Evolutionary conservation across 2,113 vertebrate genomes (phyloP).

Genomic region (Neolamprologus cancellatus): DNA sequence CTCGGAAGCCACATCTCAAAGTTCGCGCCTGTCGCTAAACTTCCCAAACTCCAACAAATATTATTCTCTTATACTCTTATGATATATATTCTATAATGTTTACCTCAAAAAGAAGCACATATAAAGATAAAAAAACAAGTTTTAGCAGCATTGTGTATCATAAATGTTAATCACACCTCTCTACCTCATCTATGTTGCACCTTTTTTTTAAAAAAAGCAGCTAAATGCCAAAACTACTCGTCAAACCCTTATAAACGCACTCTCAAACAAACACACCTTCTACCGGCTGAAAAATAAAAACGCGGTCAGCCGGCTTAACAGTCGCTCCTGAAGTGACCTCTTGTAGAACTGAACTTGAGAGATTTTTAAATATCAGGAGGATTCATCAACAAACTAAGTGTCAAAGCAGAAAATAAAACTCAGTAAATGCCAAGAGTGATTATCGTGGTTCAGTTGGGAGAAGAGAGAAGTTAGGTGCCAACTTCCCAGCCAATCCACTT

Average conservation of each 20-base stretch:
- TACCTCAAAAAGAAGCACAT: not conserved
- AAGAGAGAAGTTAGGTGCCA: constrained; percentile 65
- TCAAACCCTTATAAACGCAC: not conserved
- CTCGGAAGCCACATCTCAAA: not conserved
- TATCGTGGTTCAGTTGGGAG: constrained; percentile 68
- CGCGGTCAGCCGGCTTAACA: constrained; percentile 14
- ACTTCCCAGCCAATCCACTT: constrained; percentile 68
- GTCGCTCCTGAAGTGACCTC: constrained; percentile 26
- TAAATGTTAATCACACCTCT: not conserved
- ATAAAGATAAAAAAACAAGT: not conserved
- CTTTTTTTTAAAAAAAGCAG: not conserved
- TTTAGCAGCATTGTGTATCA: not conserved
- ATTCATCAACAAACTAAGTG: constrained; percentile 61
- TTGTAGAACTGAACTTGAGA: constrained; percentile 23
- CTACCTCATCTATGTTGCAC: not conserved
- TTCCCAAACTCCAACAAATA: not conserved
- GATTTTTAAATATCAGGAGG: constrained; percentile 50
- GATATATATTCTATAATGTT: not conserved
- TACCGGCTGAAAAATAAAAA: not conserved
- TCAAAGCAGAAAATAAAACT: constrained; percentile 69
- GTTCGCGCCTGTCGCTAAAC: not conserved
- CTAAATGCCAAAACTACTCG: not conserved
- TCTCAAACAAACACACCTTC: not conserved
- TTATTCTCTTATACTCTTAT: not conserved
- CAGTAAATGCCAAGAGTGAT: constrained; percentile 70